phyloP scores from a whole-genome alignment of 2,888 invertebrate genomes.

The Fragum whitleyi region DNA sequence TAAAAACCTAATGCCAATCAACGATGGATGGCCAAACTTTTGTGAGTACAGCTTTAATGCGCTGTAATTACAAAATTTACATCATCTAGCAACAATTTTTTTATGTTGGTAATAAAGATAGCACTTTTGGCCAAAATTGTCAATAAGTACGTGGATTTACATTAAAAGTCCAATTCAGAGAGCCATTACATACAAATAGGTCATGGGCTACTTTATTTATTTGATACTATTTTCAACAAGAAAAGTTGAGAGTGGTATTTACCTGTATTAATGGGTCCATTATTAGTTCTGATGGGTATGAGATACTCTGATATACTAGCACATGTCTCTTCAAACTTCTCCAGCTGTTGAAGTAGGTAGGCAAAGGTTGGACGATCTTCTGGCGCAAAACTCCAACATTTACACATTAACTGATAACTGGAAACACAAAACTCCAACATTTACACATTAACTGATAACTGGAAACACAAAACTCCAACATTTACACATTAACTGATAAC shows the following conservation, averaged over 20 bases:
- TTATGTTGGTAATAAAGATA: no score
- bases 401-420: conserved; percentile 93
- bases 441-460: conserved; percentile 94
- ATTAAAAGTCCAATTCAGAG: no score
- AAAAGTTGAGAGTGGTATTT: conserved; percentile 6
- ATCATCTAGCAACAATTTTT: no score
- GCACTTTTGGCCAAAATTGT: no score
- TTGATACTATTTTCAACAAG: no score
- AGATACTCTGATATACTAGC: conserved; percentile 74
- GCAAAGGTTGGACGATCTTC: conserved; percentile 94
- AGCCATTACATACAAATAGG: no score
- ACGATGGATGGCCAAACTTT: no score
- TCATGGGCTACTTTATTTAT: no score
- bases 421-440: conserved; percentile 89
- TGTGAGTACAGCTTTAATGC: no score
- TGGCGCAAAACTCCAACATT: conserved; percentile 94
- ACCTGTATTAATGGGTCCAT: conserved; percentile 75
- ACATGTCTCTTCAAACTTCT: conserved; percentile 77
- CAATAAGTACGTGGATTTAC: no score
- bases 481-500: conserved; percentile 93
- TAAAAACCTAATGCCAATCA: no score
- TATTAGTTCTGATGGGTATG: conserved; percentile 67
- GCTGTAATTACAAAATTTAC: no score
- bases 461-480: conserved; percentile 89
- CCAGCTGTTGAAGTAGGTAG: conserved; percentile 73